Conservation (phyloP, 2,113 vertebrate genomes). For the Passer domesticus region DNA sequence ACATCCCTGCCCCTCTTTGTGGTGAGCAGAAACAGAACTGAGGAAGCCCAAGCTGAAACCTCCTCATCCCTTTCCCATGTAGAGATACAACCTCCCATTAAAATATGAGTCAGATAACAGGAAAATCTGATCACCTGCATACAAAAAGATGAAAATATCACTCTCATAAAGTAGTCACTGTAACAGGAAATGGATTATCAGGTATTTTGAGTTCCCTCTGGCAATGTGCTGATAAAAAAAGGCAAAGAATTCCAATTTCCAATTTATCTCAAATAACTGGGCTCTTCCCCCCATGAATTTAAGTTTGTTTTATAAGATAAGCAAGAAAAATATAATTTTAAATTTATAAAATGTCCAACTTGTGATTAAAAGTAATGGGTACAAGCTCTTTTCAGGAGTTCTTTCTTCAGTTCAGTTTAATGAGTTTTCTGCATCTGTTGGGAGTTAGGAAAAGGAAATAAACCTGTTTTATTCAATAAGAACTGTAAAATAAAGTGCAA, state of each 20-base stretch:
- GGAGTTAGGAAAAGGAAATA: neutral
- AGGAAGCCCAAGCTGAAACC: neutral
- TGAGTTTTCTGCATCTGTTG: neutral
- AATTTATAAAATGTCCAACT: neutral
- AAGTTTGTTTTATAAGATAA: neutral
- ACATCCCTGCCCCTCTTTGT: neutral
- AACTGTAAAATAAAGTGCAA: neutral
- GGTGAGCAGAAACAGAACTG: neutral
- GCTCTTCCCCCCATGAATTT: neutral
- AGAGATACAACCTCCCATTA: neutral
- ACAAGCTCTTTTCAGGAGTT: neutral
- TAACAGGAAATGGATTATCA: neutral
- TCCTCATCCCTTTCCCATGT: rapidly evolving
- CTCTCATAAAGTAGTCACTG: neutral
- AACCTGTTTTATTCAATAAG: neutral
- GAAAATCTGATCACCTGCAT: neutral
- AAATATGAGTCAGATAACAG: neutral
- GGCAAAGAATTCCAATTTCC: neutral
- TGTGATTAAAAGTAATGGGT: neutral
- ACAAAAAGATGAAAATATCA: neutral
- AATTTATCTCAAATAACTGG: neutral
- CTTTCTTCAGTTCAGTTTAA: neutral
- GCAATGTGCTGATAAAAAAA: neutral
- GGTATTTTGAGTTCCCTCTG: neutral
- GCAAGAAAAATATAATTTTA: neutral